A percentile compares a stretch with the other conserved stretches of the same genome.
phyloP scores from a whole-genome alignment of 2,888 invertebrate species.

The Subacronicta megacephala region DNA sequence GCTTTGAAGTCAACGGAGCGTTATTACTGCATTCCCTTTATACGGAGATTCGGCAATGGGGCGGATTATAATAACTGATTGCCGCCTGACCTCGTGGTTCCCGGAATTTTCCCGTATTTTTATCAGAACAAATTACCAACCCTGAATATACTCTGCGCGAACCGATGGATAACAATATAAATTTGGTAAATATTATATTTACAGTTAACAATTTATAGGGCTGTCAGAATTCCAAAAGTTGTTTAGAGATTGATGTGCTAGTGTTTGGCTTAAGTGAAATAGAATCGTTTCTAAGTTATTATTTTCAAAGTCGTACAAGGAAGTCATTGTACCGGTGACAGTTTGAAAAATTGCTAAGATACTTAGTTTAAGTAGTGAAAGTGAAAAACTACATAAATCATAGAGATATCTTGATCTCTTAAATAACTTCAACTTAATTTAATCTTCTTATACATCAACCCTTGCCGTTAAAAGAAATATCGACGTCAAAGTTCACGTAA shows the following conservation, averaged over 20 bases:
- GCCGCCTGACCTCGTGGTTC: conserved; percentile 50
- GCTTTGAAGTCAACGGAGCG: conserved; percentile 55
- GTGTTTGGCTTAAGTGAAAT: conserved; percentile 12
- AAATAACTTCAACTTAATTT: conserved; percentile 40
- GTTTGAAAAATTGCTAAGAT: not conserved
- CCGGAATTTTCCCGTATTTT: conserved; percentile 43
- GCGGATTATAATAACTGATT: conserved; percentile 57
- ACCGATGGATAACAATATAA: conserved; percentile 49
- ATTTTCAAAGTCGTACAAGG: not conserved
- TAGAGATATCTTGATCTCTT: conserved; percentile 29
- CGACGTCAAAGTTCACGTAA: conserved; percentile 49
- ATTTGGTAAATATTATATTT: conserved; percentile 33
- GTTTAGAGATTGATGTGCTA: conserved; percentile 1
- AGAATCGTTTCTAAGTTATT: not conserved
- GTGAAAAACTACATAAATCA: conserved; percentile 32
- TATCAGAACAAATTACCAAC: conserved; percentile 53
- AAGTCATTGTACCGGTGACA: not conserved
- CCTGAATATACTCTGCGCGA: conserved; percentile 29
- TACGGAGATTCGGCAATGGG: conserved; percentile 52
- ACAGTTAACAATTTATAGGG: conserved; percentile 19
- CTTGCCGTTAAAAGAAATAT: conserved; percentile 40
- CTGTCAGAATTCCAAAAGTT: conserved; percentile 11
- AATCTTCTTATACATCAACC: conserved; percentile 41
- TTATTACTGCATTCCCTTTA: conserved; percentile 56
- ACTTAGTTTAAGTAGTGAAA: conserved; percentile 4